Evolutionary conservation across 37 sponge, comb jelly and placozoan species (phyloP).

Genomic region (Aphrocallistes beatrix): DNA sequence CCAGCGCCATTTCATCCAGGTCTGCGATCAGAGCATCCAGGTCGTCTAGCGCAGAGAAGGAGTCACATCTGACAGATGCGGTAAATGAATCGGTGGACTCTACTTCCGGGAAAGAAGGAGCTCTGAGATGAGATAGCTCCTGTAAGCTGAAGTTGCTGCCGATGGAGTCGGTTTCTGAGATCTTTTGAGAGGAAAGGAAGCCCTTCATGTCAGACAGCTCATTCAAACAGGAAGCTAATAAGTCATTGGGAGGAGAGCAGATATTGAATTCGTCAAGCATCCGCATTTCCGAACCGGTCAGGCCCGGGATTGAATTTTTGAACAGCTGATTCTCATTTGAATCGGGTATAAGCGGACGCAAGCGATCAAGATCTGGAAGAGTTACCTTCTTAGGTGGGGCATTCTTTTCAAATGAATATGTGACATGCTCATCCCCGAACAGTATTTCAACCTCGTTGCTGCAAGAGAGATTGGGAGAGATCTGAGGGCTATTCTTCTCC

Average conservation of each 20-base stretch:
- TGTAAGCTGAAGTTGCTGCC: conserved; percentile 16
- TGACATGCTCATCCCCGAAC: background rate
- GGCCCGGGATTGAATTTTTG: no score
- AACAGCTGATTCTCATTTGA: no score
- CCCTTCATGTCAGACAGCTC: background rate
- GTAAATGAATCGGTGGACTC: background rate
- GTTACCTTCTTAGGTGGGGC: no score
- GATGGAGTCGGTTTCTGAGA: background rate
- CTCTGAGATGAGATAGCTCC: background rate
- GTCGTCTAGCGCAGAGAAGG: background rate
- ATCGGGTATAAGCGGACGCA: no score
- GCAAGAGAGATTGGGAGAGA: background rate
- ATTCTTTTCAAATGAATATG: background rate
- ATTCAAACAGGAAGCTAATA: background rate
- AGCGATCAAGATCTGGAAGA: no score
- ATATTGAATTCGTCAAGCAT: background rate
- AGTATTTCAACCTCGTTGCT: background rate
- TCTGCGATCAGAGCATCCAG: background rate
- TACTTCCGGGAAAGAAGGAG: background rate
- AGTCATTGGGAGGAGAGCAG: conserved; percentile 1
- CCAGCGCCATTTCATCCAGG: background rate
- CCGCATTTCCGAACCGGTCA: no score
- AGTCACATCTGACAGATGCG: background rate
- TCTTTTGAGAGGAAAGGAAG: background rate
- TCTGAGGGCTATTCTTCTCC: background rate